Base-by-base conservation (phyloP, 2,888 invertebrate species). In the Acronicta alni region DNA sequence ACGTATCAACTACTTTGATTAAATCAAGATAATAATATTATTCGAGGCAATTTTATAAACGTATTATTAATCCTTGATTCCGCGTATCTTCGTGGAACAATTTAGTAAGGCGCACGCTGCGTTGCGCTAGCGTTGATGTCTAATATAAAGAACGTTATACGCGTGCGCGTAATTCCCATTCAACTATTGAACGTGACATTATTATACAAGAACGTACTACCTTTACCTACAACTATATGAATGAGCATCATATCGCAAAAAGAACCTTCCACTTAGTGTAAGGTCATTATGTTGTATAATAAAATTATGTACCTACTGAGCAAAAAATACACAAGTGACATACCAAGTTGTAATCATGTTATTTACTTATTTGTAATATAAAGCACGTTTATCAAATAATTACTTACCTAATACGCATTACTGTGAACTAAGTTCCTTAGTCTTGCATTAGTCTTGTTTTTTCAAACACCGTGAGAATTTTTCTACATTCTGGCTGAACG, bases 51-150 rank as follows among this genome's bases (percentile, higher is more conserved):
- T 30, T 30, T 35, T 39, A 49, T 53, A 37, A 48, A 70, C 35
- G 52, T 15, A 49, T 35, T 41, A 26, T 53, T 57, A 57, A 45
- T 48, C 47, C 52, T 41, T 38, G 26, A 49, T 60, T 47, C 32
- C 51, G 26, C 35, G 30, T 46, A 49, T 38, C 15, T 56, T 30
- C 39, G 38, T 38, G 30, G 37, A 46, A 55, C 44, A 52, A 30
- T 8, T 26, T 53, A 49, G 39, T 59, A 57, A 66, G 57, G 47
- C 15, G 38, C 46, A 9, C 20, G 9, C 26, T 32, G 41, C 47
- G 30, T 52, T 62, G 61, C 64, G 62, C 57, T 23, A 41, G 75
- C 79, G 82, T 82, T 82, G 80, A 81, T 76, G 72, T 82, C 79
- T 82, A 75, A 75, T 79, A 53, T 66, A 70, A 53, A 53, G 69